A percentile compares a stretch with the other conserved stretches of the same genome.
Conservation (phyloP, 2,888 invertebrate genomes). For the Drosophila pseudotakahashii region DNA sequence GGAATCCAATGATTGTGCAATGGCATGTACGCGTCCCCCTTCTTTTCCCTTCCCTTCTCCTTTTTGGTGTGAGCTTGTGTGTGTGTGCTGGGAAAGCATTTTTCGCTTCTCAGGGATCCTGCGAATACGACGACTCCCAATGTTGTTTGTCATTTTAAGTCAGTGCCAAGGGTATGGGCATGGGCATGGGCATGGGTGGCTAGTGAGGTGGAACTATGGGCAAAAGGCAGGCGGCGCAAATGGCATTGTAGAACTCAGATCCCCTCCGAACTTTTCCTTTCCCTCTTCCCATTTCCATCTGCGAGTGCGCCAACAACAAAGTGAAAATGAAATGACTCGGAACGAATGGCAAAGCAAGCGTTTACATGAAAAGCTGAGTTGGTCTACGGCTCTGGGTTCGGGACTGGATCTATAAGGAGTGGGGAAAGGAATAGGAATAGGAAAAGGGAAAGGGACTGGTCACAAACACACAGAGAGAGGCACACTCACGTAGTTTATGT, state of each 20-base stretch:
- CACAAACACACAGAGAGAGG: conserved; percentile 37
- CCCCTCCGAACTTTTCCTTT: background rate
- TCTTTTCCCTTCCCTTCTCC: background rate
- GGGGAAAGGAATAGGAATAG: background rate
- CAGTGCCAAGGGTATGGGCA: conserved; percentile 55
- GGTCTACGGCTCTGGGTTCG: conserved; percentile 33
- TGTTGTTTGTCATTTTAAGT: conserved; percentile 79
- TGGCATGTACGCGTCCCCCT: conserved; percentile 71
- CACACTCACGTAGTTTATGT: conserved; percentile 59
- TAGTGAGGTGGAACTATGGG: conserved; percentile 77
- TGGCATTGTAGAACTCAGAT: conserved; percentile 57
- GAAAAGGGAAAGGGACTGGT: conserved; percentile 9
- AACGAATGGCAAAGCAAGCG: conserved; percentile 80
- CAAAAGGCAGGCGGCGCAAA: conserved; percentile 59
- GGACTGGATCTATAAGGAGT: conserved; percentile 7
- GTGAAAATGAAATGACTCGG: conserved; percentile 81
- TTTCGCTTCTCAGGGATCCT: conserved; percentile 64
- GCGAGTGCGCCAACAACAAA: conserved; percentile 71
- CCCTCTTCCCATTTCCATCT: conserved; percentile 26
- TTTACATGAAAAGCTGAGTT: conserved; percentile 65
- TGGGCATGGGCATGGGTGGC: conserved; percentile 59
- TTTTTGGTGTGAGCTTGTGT: conserved; percentile 10
- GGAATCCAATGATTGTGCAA: conserved; percentile 81
- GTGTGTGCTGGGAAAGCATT: conserved; percentile 61
- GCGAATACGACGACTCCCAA: conserved; percentile 59